These are phyloP conservation scores for Hemitrygon akajei DNA, from an alignment of 2,797 vertebrate genomes.

Conservation along the genomic window DNA sequence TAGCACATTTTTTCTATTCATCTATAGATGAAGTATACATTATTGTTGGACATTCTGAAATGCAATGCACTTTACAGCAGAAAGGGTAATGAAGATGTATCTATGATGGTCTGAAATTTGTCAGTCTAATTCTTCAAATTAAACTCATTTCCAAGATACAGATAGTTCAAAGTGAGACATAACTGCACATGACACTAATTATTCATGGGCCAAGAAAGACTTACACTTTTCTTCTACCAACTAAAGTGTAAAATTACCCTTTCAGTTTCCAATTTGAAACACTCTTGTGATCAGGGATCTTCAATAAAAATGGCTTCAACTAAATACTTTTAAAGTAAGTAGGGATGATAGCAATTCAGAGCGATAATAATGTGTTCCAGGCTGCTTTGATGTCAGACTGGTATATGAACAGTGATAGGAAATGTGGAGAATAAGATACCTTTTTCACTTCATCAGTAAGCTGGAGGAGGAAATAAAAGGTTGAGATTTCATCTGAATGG, in stretches of 20 bases:
- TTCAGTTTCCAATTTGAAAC: not conserved
- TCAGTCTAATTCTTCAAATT: not conserved
- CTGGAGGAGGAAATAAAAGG: not conserved
- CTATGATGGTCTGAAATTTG: not conserved
- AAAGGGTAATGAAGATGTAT: slow-evolving; percentile 15
- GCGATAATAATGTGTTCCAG: not conserved
- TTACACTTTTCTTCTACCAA: not conserved
- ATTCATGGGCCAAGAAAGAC: not conserved
- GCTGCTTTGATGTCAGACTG: not conserved
- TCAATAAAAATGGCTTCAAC: not conserved
- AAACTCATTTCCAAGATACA: slow-evolving; percentile 1
- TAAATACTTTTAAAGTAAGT: not conserved
- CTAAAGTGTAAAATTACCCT: not conserved
- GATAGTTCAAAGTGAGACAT: slow-evolving; percentile 28
- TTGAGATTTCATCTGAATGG: not conserved
- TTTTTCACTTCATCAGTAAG: not conserved
- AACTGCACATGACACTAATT: not conserved
- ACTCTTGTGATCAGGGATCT: not conserved
- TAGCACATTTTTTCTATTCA: slow-evolving; percentile 5
- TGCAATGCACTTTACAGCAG: not conserved
- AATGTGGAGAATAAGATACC: not conserved
- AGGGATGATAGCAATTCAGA: slow-evolving; percentile 8
- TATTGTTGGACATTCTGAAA: not conserved
- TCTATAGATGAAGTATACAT: not conserved
- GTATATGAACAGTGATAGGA: not conserved